These are phyloP conservation scores for Botia kubotai DNA, from an alignment of 2,797 vertebrate species.

Conservation along the genomic window DNA sequence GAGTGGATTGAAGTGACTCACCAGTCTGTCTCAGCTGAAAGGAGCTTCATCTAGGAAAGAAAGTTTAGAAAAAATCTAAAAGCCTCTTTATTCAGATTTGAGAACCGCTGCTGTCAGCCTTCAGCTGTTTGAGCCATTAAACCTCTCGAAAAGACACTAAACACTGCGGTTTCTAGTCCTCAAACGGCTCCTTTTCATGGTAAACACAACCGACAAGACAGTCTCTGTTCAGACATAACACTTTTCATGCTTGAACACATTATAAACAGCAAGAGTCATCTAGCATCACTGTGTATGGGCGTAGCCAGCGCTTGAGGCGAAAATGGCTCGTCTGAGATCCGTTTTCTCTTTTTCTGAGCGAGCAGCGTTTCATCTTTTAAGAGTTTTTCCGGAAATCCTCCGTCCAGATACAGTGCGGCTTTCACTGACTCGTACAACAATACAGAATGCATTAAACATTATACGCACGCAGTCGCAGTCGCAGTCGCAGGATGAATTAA, in stretches of 20 bases:
- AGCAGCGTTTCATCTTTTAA: slow-evolving; percentile 1
- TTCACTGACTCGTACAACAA: not conserved
- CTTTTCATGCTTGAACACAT: slow-evolving; percentile 32
- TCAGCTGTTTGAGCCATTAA: not conserved
- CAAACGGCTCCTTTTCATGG: slow-evolving; percentile 31
- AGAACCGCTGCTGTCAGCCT: not conserved
- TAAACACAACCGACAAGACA: slow-evolving; percentile 30
- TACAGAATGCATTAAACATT: slow-evolving; percentile 22
- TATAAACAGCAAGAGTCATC: slow-evolving; percentile 7
- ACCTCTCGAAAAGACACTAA: slow-evolving; percentile 6
- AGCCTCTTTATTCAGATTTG: not conserved
- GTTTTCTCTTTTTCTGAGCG: not conserved
- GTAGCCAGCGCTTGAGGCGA: slow-evolving; percentile 2
- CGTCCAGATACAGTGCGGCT: not conserved
- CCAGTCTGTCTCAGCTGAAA: not conserved
- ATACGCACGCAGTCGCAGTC: not conserved
- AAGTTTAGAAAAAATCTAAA: not conserved
- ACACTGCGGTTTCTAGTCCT: not conserved
- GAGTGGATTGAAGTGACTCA: not conserved
- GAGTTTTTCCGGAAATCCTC: not conserved
- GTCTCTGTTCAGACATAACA: not conserved
- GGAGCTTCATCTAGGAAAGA: not conserved
- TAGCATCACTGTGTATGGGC: not conserved
- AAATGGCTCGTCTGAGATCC: not conserved
- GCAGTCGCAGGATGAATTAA: slow-evolving; percentile 20